Evolutionary conservation across 2,113 vertebrate genomes (phyloP).

Genomic region (Brachyhypopomus occidentalis): DNA sequence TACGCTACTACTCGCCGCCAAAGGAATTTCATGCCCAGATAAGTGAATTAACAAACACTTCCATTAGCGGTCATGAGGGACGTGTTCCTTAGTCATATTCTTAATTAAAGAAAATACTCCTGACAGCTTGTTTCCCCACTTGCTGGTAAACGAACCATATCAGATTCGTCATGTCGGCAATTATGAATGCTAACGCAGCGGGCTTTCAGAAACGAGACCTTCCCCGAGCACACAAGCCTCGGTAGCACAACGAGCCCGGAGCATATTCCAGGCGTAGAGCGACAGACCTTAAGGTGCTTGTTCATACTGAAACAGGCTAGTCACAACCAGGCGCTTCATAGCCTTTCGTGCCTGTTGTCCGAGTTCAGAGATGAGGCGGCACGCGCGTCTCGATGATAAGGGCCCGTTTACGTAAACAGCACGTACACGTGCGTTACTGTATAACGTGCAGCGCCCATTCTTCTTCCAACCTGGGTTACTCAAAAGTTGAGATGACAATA

Average conservation of each 20-base stretch:
- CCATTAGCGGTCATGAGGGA: constrained; percentile 78
- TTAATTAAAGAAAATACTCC: constrained; percentile 88
- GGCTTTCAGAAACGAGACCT: constrained; percentile 68
- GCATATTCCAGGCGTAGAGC: constrained; percentile 10
- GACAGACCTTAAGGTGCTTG: neutral
- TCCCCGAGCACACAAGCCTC: constrained; percentile 27
- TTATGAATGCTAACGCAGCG: constrained; percentile 87
- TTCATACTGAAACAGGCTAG: constrained; percentile 25
- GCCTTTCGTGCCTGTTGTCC: neutral
- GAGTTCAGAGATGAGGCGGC: no score
- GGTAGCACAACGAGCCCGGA: constrained; percentile 34
- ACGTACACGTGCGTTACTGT: neutral
- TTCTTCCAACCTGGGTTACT: neutral
- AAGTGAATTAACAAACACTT: constrained; percentile 60
- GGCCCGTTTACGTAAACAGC: neutral
- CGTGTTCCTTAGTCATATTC: constrained; percentile 82
- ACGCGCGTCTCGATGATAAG: neutral
- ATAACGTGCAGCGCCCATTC: neutral
- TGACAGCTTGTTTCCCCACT: constrained; percentile 80
- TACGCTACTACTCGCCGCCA: constrained; percentile 42
- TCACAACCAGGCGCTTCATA: constrained; percentile 19
- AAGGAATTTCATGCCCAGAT: constrained; percentile 57
- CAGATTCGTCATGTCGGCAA: constrained; percentile 93
- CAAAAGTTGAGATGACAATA: constrained; percentile 4
- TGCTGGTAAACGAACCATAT: constrained; percentile 87